A percentile compares a stretch with the other conserved stretches of the same genome.
Conservation (phyloP, 2,113 vertebrate species). For the Lepus europaeus region DNA sequence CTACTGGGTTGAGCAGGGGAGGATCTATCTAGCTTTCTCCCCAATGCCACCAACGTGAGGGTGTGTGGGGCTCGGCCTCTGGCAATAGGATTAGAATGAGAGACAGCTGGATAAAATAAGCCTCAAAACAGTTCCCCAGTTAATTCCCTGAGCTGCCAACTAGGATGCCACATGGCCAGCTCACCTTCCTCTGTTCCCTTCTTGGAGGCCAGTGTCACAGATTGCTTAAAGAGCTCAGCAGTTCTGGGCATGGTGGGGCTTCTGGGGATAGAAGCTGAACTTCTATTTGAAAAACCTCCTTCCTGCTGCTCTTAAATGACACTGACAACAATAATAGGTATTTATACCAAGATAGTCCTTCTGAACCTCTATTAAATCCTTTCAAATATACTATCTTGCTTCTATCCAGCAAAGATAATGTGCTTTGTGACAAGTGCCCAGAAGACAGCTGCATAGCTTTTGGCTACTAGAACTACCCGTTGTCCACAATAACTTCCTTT, state of each 20-base stretch:
- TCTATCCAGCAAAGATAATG: slow-evolving; percentile 65
- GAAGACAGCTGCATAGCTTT: slow-evolving; percentile 64
- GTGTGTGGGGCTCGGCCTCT: not conserved
- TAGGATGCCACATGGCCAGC: not conserved
- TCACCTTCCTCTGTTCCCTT: not conserved
- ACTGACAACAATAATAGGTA: slow-evolving; percentile 73
- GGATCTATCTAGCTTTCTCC: not conserved
- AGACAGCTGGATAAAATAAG: slow-evolving; percentile 16
- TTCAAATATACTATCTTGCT: slow-evolving; percentile 70
- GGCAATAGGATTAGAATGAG: not conserved
- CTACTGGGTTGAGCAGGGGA: no score
- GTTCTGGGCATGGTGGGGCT: slow-evolving; percentile 28
- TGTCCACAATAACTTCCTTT: slow-evolving; percentile 72
- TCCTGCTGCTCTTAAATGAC: slow-evolving; percentile 76
- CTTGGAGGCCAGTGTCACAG: slow-evolving; percentile 44
- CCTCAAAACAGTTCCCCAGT: not conserved
- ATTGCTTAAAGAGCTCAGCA: slow-evolving; percentile 27
- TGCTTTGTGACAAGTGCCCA: slow-evolving; percentile 62
- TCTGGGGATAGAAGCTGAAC: slow-evolving; percentile 68
- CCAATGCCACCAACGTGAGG: not conserved
- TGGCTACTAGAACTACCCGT: slow-evolving; percentile 39
- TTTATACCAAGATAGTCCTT: slow-evolving; percentile 71
- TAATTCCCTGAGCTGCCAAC: not conserved
- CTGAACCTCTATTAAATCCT: slow-evolving; percentile 75
- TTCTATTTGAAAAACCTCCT: slow-evolving; percentile 68